phyloP scores from a whole-genome alignment of 30 jellyfish, hydroid and myxozoan species.

The Hydra vulgaris region DNA sequence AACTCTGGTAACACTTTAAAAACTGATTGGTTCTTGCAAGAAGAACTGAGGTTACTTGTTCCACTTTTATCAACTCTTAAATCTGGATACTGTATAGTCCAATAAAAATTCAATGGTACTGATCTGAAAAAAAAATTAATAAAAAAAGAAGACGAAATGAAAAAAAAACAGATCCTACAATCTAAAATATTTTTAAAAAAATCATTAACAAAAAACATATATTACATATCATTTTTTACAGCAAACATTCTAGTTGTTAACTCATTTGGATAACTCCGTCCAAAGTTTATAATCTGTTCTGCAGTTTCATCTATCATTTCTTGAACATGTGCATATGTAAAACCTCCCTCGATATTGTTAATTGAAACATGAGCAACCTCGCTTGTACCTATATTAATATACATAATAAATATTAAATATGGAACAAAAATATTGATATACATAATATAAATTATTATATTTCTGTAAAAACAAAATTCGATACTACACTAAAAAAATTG shows the following conservation, averaged over 20 bases:
- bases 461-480: too few relatives aligned
- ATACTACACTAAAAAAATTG: too few relatives aligned
- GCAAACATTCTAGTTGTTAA: conserved; percentile 14
- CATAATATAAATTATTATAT: too few relatives aligned
- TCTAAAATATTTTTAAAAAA: not conserved
- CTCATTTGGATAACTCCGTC: conserved; percentile 38
- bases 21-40: not conserved
- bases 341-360: conserved; percentile 52
- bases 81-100: not conserved
- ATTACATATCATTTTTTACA: conserved; percentile 49
- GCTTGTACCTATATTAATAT: conserved; percentile 41
- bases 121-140: not conserved
- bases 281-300: conserved; percentile 32
- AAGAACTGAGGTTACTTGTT: not conserved
- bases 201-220: not conserved
- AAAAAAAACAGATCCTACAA: not conserved
- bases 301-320: conserved; percentile 51
- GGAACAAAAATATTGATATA: too few relatives aligned
- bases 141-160: not conserved
- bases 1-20: conserved; percentile 9
- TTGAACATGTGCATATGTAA: conserved; percentile 26
- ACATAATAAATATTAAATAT: too few relatives aligned
- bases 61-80: not conserved
- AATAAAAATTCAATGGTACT: conserved; percentile 16
- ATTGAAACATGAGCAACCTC: conserved; percentile 62